Evolutionary conservation across 1,140 invertebrate genomes (phyloP), one percentile per base, ranked within the genome.

Genomic region (Propsilocerus akamusi): DNA sequence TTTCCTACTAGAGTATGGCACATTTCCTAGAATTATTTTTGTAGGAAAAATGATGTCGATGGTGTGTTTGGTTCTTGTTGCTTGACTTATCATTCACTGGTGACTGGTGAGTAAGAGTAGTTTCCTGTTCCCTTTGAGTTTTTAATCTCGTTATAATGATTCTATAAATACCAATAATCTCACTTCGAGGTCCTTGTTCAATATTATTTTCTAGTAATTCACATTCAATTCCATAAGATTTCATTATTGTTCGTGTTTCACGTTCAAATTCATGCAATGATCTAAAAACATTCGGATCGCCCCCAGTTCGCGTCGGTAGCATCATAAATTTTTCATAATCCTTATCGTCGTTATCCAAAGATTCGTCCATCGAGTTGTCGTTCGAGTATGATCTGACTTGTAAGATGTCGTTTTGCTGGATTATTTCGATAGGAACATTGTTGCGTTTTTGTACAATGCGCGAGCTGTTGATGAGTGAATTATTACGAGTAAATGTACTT

Each of bases 161-260:
- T n/a, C 67, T 57, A 53, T 69, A 69, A 49, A 66, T 63, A 10
- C 67, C 67, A 37, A 68, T 69, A 30, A 69, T 64, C 47, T 68
- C 58, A 25, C 66, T 68, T 20, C 63, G 58, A 25, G 67, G 67
- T 22, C 65, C 66, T 53, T 62, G 61, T 32, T 59, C 62, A 25
- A 62, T 54, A 6, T 61, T 59, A 26, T 58, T 57, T 34, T 62
- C 59, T 24, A 69, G 52, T 64, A 68, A 65, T 57, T 67, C 62
- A 1, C 60, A 54, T 47, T 52, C 58, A 5, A 69, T 57, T 0
- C 67, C 67, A 41, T 67, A 57, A n/a, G 66, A 60, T 49, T 63
- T 57, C 5, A 69, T 50, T 26, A 68, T 56, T 47, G 64, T 60
- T 1, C 67, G 53, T 0, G 67, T 63, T 55, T 68, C 68, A 23